phyloP scores from a whole-genome alignment of 2,113 vertebrate genomes.

The Theristicus caerulescens region DNA sequence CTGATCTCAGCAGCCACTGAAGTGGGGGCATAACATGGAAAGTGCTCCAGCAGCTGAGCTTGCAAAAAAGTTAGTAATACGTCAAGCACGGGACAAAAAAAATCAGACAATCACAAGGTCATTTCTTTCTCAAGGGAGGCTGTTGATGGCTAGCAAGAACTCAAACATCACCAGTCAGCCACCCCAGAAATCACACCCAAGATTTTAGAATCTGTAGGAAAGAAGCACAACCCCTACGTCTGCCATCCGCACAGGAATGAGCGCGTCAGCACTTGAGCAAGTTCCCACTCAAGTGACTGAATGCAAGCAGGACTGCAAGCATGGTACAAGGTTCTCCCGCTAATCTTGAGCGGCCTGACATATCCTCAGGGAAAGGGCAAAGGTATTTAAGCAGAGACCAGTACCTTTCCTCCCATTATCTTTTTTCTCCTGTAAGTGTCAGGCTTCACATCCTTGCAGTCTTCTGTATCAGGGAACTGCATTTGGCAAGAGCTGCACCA shows the following conservation, averaged over 20 bases:
- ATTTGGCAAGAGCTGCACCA: not conserved
- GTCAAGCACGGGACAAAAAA: not conserved
- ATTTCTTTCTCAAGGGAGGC: not conserved
- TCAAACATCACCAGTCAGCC: not conserved
- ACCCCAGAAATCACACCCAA: not conserved
- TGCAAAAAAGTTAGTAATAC: not conserved
- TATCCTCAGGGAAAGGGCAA: not conserved
- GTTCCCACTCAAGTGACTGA: not conserved
- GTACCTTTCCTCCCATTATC: not conserved
- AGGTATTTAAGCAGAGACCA: not conserved
- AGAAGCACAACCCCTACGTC: not conserved
- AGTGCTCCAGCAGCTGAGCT: not conserved
- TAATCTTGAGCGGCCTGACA: not conserved
- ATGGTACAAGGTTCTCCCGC: not conserved
- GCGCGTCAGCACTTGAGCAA: rapidly evolving
- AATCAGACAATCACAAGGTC: not conserved
- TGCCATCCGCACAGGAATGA: rapidly evolving
- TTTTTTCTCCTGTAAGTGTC: not conserved
- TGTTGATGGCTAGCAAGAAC: not conserved
- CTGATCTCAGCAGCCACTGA: not conserved
- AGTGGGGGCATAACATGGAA: not conserved
- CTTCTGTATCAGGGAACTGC: rapidly evolving
- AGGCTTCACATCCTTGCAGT: not conserved
- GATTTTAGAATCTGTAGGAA: not conserved
- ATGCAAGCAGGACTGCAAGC: not conserved